Evolutionary conservation across 2,888 invertebrate genomes (phyloP).

Genomic region (Lithophane socia): DNA sequence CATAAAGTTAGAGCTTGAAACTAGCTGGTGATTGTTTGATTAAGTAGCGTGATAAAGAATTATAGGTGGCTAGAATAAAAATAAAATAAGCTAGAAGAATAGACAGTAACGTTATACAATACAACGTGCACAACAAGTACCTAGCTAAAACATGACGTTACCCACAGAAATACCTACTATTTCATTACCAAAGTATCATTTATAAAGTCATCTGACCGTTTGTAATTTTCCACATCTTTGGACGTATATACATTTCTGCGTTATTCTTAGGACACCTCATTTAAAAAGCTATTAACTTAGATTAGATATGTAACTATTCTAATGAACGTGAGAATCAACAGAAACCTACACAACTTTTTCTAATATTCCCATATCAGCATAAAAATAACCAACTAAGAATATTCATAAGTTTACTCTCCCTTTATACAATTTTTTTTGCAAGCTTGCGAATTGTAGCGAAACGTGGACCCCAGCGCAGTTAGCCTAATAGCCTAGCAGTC

Average conservation of each 20-base stretch:
- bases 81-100: constrained; percentile 5
- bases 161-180: neutral
- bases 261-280: neutral
- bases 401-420: constrained; percentile 51
- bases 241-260: neutral
- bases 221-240: no score
- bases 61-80: constrained; percentile 3
- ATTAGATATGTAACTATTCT: neutral
- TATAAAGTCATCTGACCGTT: neutral
- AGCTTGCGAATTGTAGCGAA: constrained; percentile 30
- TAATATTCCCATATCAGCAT: constrained; percentile 40
- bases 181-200: neutral
- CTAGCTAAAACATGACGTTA: neutral
- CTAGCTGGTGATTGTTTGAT: constrained; percentile 30
- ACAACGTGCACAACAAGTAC: neutral
- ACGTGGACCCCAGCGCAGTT: constrained; percentile 20
- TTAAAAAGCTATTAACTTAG: neutral
- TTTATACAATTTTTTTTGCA: constrained; percentile 35
- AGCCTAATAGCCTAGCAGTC: constrained; percentile 18
- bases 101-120: neutral
- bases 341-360: constrained; percentile 13
- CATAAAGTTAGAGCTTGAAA: constrained; percentile 31
- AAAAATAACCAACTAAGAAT: constrained; percentile 45
- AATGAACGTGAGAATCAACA: constrained; percentile 36
- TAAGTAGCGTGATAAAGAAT: constrained; percentile 33